Percentiles rank a stretch among this genome's conserved stretches.
phyloP scores from a whole-genome alignment of 2,797 vertebrate species.

The Glossophaga mutica region DNA sequence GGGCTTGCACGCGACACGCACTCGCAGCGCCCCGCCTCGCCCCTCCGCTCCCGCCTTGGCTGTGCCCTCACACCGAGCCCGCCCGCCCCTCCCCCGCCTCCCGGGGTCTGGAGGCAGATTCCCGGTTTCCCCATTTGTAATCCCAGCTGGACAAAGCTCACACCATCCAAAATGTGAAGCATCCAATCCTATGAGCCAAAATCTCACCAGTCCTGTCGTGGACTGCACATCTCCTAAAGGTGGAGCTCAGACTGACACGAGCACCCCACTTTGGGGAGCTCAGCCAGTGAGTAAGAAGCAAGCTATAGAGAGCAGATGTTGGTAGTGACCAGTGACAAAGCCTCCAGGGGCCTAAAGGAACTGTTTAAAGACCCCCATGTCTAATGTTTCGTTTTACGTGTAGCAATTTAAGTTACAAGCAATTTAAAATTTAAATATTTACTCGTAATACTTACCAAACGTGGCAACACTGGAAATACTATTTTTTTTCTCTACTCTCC shows the following conservation, averaged over 20 bases:
- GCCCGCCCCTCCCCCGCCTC: too few relatives aligned
- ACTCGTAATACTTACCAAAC: background rate
- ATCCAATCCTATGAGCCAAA: background rate
- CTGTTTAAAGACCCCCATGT: background rate
- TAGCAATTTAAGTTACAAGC: background rate
- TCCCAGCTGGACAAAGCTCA: fast-evolving
- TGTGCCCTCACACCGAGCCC: background rate
- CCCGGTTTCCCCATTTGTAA: background rate
- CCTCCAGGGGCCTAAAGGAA: background rate
- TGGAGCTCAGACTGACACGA: background rate
- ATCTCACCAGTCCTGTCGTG: background rate
- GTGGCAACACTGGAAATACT: background rate
- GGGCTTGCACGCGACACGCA: fast-evolving
- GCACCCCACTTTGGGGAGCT: background rate
- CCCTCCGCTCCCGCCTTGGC: background rate
- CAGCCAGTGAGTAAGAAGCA: background rate
- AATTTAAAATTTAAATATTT: background rate
- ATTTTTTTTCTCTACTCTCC: background rate
- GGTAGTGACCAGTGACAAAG: too few relatives aligned
- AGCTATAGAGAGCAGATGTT: background rate
- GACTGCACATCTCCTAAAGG: background rate
- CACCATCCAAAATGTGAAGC: background rate
- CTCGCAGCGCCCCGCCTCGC: fast-evolving
- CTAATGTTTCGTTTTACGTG: background rate
- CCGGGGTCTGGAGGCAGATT: background rate